These are phyloP conservation scores for Cygnus buccinator DNA, from an alignment of 2,113 vertebrate species.

Conservation along the genomic window DNA sequence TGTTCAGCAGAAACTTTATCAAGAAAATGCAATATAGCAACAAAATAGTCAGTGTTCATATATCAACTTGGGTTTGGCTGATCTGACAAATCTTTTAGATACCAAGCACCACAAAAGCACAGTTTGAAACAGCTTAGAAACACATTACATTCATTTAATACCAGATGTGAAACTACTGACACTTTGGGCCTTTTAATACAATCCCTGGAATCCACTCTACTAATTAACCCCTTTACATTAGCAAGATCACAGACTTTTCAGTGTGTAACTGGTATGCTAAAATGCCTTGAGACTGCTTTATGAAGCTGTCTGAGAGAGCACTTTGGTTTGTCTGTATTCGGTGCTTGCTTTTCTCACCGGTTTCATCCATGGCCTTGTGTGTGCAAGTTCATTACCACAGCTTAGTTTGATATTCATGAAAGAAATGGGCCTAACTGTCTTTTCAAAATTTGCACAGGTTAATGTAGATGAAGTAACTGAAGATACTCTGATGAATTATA, in stretches of 20 bases:
- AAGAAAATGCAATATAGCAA: not conserved
- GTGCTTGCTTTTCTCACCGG: not conserved
- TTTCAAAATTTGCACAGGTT: not conserved
- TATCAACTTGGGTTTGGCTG: not conserved
- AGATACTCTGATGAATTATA: not conserved
- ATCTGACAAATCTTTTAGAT: not conserved
- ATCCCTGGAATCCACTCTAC: not conserved
- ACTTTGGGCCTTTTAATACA: not conserved
- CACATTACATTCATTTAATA: not conserved
- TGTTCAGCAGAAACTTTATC: not conserved
- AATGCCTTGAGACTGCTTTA: not conserved
- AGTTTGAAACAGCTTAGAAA: slow-evolving; percentile 2
- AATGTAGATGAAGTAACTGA: not conserved
- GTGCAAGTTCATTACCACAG: not conserved
- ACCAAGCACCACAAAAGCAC: not conserved
- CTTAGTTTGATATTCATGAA: not conserved
- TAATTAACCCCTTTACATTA: not conserved
- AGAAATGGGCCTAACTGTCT: not conserved
- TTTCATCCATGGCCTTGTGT: not conserved
- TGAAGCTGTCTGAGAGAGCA: not conserved
- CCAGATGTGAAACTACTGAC: not conserved
- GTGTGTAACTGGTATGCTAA: not conserved
- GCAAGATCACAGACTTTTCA: not conserved
- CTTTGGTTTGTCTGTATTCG: not conserved
- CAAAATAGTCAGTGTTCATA: not conserved